A percentile compares a stretch with the other conserved stretches of the same genome.
Evolutionary conservation across 1,140 invertebrate species (phyloP).

Genomic region (Microplitis demolitor): DNA sequence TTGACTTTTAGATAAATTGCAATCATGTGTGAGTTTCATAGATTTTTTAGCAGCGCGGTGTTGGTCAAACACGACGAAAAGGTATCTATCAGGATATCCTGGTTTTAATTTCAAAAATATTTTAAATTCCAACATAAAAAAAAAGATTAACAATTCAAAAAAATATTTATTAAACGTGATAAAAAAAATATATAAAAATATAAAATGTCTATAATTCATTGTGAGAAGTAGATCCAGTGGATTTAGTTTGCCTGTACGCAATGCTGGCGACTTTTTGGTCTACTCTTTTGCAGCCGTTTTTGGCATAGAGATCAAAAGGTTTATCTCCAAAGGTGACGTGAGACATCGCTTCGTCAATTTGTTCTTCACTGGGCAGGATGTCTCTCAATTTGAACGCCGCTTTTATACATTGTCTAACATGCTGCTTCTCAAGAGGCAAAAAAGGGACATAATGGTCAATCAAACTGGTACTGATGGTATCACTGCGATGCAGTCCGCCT

Average conservation of each 20-base stretch:
- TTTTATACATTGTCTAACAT: conserved; percentile 77
- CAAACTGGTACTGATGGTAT: conserved; percentile 79
- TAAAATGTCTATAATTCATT: no score
- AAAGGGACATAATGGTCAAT: conserved; percentile 95
- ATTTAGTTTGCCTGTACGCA: conserved; percentile 24
- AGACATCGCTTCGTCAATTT: conserved; percentile 59
- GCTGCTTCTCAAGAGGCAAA: conserved; percentile 84
- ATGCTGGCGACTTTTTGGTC: conserved; percentile 63
- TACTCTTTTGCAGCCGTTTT: conserved; percentile 67
- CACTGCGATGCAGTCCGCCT: conserved; percentile 78
- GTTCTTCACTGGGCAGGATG: conserved; percentile 52
- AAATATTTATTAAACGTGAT: no score
- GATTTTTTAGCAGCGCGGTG: no score
- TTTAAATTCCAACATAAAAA: no score
- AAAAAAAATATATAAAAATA: no score
- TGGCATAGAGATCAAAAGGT: conserved; percentile 60
- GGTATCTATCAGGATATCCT: no score
- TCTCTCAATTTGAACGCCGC: conserved; percentile 63
- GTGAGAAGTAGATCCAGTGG: no score
- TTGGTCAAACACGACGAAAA: no score
- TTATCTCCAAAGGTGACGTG: conserved; percentile 59
- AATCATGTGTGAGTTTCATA: no score
- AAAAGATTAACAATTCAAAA: no score
- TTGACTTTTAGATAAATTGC: no score
- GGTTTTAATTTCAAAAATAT: no score